Conservation (phyloP, 2,888 invertebrate species). For the Zaprionus lineosus region DNA sequence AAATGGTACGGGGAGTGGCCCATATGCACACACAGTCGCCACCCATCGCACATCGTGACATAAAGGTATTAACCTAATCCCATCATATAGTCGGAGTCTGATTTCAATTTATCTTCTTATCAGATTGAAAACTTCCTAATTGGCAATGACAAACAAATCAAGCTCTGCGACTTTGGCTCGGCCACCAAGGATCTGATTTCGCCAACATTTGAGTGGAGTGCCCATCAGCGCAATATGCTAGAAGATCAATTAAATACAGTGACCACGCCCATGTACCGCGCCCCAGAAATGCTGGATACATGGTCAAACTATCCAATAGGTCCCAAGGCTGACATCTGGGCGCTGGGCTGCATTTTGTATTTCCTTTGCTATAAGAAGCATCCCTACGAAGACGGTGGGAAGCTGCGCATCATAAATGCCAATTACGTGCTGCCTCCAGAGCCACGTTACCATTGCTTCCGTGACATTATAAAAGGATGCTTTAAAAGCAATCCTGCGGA, state of each 20-base stretch:
- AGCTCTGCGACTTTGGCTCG: slow-evolving; percentile 99
- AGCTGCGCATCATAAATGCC: slow-evolving; percentile 97
- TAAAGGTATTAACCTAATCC: slow-evolving; percentile 87
- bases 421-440: slow-evolving; percentile 94
- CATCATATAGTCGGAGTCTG: background rate
- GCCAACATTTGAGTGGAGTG: slow-evolving; percentile 96
- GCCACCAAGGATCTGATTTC: slow-evolving; percentile 91
- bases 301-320: slow-evolving; percentile 98
- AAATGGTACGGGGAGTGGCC: slow-evolving; percentile 93
- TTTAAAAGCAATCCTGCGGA: slow-evolving; percentile 91
- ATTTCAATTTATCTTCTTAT: background rate
- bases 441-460: slow-evolving; percentile 91
- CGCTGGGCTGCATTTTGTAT: slow-evolving; percentile 97
- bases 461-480: slow-evolving; percentile 94
- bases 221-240: slow-evolving; percentile 93
- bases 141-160: slow-evolving; percentile 92
- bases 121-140: slow-evolving; percentile 96
- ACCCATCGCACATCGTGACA: slow-evolving; percentile 96
- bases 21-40: slow-evolving; percentile 96
- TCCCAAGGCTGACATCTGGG: slow-evolving; percentile 96
- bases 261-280: slow-evolving; percentile 97
- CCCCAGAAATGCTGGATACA: slow-evolving; percentile 99
- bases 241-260: slow-evolving; percentile 89
- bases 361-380: slow-evolving; percentile 96
- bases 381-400: slow-evolving; percentile 98